These are phyloP conservation scores for Morpho achilles DNA, from an alignment of 2,888 invertebrate genomes.

Conservation along the genomic window DNA sequence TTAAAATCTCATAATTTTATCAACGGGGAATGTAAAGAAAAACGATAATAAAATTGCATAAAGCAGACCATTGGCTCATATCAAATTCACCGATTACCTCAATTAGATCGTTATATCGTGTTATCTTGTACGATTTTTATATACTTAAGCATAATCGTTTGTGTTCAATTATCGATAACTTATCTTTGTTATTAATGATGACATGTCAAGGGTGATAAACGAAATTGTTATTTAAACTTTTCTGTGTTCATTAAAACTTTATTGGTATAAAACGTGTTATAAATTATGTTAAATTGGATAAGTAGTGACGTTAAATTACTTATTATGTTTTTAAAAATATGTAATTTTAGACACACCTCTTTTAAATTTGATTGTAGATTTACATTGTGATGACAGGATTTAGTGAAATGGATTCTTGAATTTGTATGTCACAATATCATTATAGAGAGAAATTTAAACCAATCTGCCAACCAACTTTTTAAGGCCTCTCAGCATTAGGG, in stretches of 20 bases:
- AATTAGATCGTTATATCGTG: conserved; percentile 5
- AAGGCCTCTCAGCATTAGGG: too few relatives aligned
- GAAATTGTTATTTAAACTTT: conserved; percentile 1
- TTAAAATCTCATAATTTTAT: neutral
- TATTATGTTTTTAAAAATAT: neutral
- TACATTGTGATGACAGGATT: too few relatives aligned
- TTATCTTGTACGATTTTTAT: conserved; percentile 6
- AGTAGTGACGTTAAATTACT: too few relatives aligned
- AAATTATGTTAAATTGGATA: too few relatives aligned
- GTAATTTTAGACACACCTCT: neutral
- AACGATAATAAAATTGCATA: conserved; percentile 2
- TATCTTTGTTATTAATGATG: conserved; percentile 10
- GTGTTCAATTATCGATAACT: conserved; percentile 34
- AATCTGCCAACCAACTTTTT: too few relatives aligned
- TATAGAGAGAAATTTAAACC: too few relatives aligned
- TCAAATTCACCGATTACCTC: conserved; percentile 1
- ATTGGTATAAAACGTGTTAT: too few relatives aligned
- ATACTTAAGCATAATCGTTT: conserved; percentile 5
- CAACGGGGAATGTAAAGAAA: neutral
- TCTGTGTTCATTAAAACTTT: neutral
- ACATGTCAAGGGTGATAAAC: conserved; percentile 9
- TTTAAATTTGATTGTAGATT: neutral
- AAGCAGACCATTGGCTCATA: neutral
- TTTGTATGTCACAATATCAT: too few relatives aligned
- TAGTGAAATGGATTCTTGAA: too few relatives aligned